phyloP scores from a whole-genome alignment of 1,140 invertebrate genomes.

The Dendroctonus valens region DNA sequence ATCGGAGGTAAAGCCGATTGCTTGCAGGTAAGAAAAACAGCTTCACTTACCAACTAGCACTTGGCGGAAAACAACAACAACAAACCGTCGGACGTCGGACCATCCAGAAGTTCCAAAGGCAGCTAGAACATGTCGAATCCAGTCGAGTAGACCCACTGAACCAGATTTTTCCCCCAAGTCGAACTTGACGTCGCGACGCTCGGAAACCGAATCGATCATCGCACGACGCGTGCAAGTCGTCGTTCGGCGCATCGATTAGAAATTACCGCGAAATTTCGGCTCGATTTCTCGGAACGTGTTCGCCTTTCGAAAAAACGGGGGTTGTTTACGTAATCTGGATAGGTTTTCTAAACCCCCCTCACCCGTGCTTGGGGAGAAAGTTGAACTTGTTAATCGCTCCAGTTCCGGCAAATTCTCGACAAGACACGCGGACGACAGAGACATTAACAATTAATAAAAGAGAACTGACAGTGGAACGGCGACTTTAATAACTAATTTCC shows the following conservation, averaged over 20 bases:
- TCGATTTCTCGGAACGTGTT: slow-evolving; percentile 19
- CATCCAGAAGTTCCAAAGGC: not conserved
- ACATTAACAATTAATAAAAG: too few species aligned
- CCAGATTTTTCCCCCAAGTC: slow-evolving; percentile 4
- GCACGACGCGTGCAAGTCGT: slow-evolving; percentile 11
- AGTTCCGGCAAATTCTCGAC: too few species aligned
- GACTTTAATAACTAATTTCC: too few species aligned
- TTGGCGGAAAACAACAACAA: not conserved
- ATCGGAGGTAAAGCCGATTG: too few species aligned
- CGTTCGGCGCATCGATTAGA: slow-evolving; percentile 21
- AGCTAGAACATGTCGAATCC: slow-evolving; percentile 3
- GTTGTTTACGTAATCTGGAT: not conserved
- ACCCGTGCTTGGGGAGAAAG: too few species aligned
- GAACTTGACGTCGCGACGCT: slow-evolving; percentile 5
- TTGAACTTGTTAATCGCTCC: too few species aligned
- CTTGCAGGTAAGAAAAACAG: too few species aligned
- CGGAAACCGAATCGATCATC: slow-evolving; percentile 1
- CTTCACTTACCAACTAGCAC: too few species aligned
- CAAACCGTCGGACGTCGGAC: not conserved
- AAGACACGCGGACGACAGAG: too few species aligned
- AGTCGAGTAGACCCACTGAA: slow-evolving; percentile 17
- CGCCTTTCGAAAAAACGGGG: not conserved
- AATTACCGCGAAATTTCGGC: slow-evolving; percentile 25
- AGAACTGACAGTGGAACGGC: too few species aligned
- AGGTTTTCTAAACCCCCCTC: not conserved